Conservation (phyloP, 2,113 vertebrate species). For the Serinus canaria region DNA sequence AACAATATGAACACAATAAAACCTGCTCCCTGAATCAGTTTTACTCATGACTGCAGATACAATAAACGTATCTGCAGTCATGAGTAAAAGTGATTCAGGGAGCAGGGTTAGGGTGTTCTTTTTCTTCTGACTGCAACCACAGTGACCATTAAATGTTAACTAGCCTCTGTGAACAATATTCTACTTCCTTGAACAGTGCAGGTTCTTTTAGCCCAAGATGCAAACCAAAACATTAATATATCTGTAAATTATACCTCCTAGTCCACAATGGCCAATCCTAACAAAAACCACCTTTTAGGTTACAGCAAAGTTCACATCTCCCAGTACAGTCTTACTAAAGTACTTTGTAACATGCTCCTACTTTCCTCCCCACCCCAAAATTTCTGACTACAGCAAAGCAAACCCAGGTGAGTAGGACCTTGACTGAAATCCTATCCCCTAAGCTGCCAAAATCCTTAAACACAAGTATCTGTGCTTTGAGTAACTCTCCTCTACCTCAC, state of each 20-base stretch:
- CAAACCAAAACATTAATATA: background rate
- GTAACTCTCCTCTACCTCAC: background rate
- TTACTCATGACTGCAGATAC: no score
- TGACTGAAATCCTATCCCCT: background rate
- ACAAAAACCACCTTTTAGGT: background rate
- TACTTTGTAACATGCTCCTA: background rate
- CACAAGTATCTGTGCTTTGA: background rate
- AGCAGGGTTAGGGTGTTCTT: background rate
- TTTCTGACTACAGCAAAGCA: background rate
- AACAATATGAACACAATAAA: background rate
- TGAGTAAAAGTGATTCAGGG: background rate
- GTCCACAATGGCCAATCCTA: background rate
- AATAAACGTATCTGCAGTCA: background rate
- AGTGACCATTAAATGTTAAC: background rate
- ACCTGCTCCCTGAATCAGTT: no score
- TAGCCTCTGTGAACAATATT: background rate
- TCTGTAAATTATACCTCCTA: background rate
- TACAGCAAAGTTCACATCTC: background rate
- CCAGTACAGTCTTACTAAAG: background rate
- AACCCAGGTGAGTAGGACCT: background rate
- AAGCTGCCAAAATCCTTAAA: background rate
- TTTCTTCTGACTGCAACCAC: background rate
- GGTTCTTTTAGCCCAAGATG: background rate
- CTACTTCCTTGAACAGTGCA: background rate
- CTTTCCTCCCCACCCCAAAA: background rate